These are phyloP conservation scores for Eufriesea mexicana DNA, from an alignment of 1,140 invertebrate species.

Conservation along the genomic window DNA sequence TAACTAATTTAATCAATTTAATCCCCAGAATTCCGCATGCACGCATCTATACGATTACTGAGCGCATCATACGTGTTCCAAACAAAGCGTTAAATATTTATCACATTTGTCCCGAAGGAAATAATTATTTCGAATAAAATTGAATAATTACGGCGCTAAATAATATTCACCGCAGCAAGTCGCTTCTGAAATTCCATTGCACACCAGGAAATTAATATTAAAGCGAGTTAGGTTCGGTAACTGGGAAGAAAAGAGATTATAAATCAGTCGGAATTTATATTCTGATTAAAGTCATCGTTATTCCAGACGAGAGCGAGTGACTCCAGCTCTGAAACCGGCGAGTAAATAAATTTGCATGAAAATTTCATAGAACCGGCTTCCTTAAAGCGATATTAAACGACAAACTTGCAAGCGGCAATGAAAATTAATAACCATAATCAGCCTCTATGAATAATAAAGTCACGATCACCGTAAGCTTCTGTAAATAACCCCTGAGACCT, in stretches of 20 bases:
- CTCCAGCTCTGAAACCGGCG: not conserved
- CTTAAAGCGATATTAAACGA: not conserved
- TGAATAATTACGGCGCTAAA: no score
- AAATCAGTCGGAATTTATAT: not conserved
- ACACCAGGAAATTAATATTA: not conserved
- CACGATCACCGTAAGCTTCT: not conserved
- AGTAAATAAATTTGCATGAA: constrained; percentile 26
- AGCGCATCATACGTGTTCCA: no score
- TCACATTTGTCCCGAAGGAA: no score
- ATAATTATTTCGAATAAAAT: no score
- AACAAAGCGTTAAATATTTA: no score
- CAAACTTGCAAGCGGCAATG: not conserved
- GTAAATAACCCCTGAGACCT: not conserved
- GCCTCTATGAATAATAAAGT: not conserved
- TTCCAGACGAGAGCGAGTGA: not conserved
- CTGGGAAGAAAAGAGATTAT: not conserved
- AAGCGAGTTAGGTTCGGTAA: not conserved
- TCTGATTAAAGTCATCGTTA: not conserved
- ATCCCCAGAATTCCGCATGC: no score
- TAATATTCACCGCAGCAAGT: not conserved
- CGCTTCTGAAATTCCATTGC: not conserved
- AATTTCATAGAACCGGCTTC: constrained; percentile 3
- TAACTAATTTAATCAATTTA: no score
- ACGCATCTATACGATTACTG: no score
- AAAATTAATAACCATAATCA: not conserved